These are phyloP conservation scores for Scaptodrosophila lebanonensis DNA, from an alignment of 1,140 invertebrate genomes.

Conservation along the genomic window DNA sequence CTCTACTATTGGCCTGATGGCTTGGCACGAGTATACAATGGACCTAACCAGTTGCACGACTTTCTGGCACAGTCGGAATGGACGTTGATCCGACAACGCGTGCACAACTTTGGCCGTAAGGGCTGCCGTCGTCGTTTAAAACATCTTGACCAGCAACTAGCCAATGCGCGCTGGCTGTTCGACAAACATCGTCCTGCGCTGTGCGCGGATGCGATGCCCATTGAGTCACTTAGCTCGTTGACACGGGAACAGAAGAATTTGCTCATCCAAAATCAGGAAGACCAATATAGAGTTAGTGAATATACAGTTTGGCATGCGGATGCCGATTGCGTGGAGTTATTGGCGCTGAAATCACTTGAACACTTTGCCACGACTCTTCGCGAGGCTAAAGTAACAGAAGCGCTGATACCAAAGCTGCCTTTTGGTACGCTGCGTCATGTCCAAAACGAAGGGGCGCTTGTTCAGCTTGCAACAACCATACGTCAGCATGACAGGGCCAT, in stretches of 20 bases:
- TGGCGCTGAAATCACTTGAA: conserved; percentile 21
- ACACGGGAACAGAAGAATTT: conserved; percentile 34
- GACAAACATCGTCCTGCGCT: neutral
- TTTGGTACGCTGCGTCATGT: neutral
- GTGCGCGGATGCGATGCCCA: conserved; percentile 16
- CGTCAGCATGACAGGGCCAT: neutral
- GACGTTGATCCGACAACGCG: conserved; percentile 57
- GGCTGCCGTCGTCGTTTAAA: conserved; percentile 50
- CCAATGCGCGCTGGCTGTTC: conserved; percentile 33
- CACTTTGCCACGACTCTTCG: conserved; percentile 5
- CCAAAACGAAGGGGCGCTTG: neutral
- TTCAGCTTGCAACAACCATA: neutral
- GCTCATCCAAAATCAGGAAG: conserved; percentile 17
- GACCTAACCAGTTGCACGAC: conserved; percentile 20
- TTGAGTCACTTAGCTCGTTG: conserved; percentile 18
- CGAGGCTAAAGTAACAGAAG: conserved; percentile 25
- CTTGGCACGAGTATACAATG: neutral
- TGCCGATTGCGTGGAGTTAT: conserved; percentile 42
- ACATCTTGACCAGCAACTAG: conserved; percentile 47
- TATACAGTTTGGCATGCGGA: conserved; percentile 18
- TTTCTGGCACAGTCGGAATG: conserved; percentile 56
- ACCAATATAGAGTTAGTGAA: neutral
- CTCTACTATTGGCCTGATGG: conserved; percentile 62
- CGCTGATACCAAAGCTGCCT: conserved; percentile 30
- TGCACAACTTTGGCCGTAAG: conserved; percentile 66